phyloP scores from a whole-genome alignment of 1,140 invertebrate species.

The Scaptomyza hsui region DNA sequence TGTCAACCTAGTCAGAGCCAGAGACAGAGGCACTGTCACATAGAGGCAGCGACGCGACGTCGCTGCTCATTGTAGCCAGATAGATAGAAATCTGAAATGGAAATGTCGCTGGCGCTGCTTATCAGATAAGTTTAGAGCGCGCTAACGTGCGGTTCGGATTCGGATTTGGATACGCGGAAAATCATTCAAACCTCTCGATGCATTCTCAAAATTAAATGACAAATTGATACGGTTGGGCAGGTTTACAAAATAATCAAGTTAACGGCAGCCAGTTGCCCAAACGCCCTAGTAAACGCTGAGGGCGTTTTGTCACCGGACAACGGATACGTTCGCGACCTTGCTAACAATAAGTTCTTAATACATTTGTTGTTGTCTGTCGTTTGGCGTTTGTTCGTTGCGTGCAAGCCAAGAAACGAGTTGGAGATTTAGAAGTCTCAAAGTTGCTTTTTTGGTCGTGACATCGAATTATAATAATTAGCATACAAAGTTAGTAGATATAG shows the following conservation, averaged over 20 bases:
- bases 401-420: slow-evolving; percentile 46
- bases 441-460: slow-evolving; percentile 48
- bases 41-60: slow-evolving; percentile 41
- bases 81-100: slow-evolving; percentile 78
- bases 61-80: slow-evolving; percentile 27
- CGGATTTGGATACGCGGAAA: slow-evolving; percentile 11
- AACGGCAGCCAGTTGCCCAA: slow-evolving; percentile 9
- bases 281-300: slow-evolving; percentile 13
- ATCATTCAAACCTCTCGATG: slow-evolving; percentile 1
- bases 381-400: slow-evolving; percentile 60
- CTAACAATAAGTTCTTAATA: slow-evolving; percentile 36
- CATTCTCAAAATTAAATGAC: not conserved
- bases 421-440: slow-evolving; percentile 13
- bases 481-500: slow-evolving; percentile 42
- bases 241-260: slow-evolving; percentile 13
- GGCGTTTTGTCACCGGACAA: slow-evolving; percentile 7
- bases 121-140: slow-evolving; percentile 78
- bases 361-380: slow-evolving; percentile 28
- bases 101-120: slow-evolving; percentile 66
- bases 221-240: slow-evolving; percentile 3
- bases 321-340: slow-evolving; percentile 39
- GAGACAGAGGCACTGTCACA: slow-evolving; percentile 1
- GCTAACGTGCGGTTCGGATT: slow-evolving; percentile 67
- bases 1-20: slow-evolving; percentile 16
- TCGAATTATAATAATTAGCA: slow-evolving; percentile 81